Conservation (phyloP, 2,797 vertebrate species). For the Esox lucius region DNA sequence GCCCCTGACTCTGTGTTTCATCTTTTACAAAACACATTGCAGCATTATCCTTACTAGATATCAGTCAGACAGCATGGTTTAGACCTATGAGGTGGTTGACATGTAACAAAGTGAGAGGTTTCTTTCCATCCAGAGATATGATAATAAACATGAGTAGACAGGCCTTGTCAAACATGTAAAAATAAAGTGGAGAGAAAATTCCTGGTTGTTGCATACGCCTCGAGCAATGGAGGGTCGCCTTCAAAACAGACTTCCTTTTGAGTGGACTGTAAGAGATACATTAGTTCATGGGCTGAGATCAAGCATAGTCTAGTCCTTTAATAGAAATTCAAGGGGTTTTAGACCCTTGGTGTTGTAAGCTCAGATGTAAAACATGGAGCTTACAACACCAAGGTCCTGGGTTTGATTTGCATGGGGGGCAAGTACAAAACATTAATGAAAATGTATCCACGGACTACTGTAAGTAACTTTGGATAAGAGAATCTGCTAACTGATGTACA, state of each 20-base stretch:
- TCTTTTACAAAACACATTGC: not conserved
- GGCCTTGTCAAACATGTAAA: constrained; percentile 50
- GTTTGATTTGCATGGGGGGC: too few species aligned
- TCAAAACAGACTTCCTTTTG: constrained; percentile 22
- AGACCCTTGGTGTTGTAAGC: too few species aligned
- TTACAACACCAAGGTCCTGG: too few species aligned
- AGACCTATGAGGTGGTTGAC: constrained; percentile 16
- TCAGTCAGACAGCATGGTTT: not conserved
- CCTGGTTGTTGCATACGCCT: constrained; percentile 36
- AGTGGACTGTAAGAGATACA: constrained; percentile 4
- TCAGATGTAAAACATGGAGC: too few species aligned
- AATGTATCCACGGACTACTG: too few species aligned
- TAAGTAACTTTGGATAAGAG: too few species aligned
- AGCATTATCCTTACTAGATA: not conserved
- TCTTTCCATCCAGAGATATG: constrained; percentile 25
- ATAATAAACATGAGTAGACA: constrained; percentile 39
- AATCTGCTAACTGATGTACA: too few species aligned
- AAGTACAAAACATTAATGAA: too few species aligned
- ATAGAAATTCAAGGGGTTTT: not conserved
- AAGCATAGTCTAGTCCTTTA: constrained; percentile 26
- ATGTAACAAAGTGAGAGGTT: constrained; percentile 34
- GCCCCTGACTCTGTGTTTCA: not conserved
- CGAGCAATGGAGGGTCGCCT: constrained; percentile 20
- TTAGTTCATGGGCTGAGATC: not conserved
- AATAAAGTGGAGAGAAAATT: constrained; percentile 41